phyloP scores from a whole-genome alignment of 2,888 invertebrate species.

The Xestoiulus laeticollis region DNA sequence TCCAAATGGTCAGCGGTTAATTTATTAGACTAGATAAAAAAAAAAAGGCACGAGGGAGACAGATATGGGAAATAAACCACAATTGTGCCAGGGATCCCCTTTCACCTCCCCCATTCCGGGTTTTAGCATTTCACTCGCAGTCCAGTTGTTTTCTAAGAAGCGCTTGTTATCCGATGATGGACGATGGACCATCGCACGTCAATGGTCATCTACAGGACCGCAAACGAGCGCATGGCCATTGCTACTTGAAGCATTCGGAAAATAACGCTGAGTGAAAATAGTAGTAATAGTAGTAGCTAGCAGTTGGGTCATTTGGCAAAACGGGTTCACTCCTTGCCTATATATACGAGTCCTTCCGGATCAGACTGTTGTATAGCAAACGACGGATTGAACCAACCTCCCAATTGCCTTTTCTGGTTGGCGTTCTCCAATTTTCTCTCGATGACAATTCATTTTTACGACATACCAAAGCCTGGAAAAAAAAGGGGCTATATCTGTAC shows the following conservation, averaged over 20 bases:
- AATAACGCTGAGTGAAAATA: neutral
- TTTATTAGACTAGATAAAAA: neutral
- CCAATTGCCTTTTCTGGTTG: constrained; percentile 1
- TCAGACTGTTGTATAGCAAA: neutral
- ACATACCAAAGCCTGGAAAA: neutral
- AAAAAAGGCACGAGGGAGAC: neutral
- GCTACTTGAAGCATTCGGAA: neutral
- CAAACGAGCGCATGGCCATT: neutral
- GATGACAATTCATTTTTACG: constrained; percentile 9
- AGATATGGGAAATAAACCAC: neutral
- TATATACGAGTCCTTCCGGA: no score
- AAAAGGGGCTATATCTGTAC: neutral
- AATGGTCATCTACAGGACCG: neutral
- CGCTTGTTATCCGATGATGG: neutral
- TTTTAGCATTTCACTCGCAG: neutral
- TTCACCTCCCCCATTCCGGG: neutral
- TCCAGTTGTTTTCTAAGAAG: neutral
- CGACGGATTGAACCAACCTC: neutral
- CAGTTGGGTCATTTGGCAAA: neutral
- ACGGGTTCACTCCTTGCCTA: neutral
- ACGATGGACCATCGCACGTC: neutral
- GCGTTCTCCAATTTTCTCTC: neutral
- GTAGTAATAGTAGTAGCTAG: neutral
- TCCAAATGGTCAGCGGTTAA: neutral
- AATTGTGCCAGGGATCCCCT: neutral